A percentile compares a stretch with the other conserved stretches of the same genome.
Evolutionary conservation across 1,140 invertebrate genomes (phyloP).

Genomic region (Aphaenogaster floridana): DNA sequence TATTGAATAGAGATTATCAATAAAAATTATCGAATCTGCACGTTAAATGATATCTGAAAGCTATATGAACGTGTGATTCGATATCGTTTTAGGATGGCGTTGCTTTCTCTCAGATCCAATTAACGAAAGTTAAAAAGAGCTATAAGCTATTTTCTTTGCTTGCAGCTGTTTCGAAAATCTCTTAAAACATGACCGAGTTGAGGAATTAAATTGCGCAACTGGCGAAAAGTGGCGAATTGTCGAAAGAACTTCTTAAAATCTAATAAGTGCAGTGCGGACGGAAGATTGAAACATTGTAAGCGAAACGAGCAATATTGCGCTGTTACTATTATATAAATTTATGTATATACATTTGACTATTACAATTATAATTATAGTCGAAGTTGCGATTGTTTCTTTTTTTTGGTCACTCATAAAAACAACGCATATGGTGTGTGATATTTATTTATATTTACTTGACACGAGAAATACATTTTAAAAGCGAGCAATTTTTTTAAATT

Average conservation of each 20-base stretch:
- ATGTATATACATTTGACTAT: neutral
- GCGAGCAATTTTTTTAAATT: constrained; percentile 26
- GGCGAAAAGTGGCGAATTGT: constrained; percentile 56
- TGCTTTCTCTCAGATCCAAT: constrained; percentile 6
- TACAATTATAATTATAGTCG: neutral
- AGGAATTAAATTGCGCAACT: constrained; percentile 52
- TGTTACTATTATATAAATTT: neutral
- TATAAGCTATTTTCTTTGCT: constrained; percentile 42
- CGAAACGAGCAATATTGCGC: neutral
- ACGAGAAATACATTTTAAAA: neutral
- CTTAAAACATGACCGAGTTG: constrained; percentile 47
- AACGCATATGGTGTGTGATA: no score
- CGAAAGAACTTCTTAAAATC: constrained; percentile 57
- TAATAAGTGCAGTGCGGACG: constrained; percentile 25
- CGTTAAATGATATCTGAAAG: neutral
- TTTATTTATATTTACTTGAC: neutral
- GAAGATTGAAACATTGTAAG: constrained; percentile 39
- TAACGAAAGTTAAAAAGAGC: constrained; percentile 34
- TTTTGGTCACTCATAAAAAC: neutral
- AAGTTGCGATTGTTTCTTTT: neutral
- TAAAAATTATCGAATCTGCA: neutral
- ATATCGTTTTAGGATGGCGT: neutral
- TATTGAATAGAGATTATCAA: neutral
- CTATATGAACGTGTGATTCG: neutral
- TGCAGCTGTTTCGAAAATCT: constrained; percentile 58